These are phyloP conservation scores for Tetranychus piercei DNA, from an alignment of 2,888 invertebrate species.

Conservation along the genomic window DNA sequence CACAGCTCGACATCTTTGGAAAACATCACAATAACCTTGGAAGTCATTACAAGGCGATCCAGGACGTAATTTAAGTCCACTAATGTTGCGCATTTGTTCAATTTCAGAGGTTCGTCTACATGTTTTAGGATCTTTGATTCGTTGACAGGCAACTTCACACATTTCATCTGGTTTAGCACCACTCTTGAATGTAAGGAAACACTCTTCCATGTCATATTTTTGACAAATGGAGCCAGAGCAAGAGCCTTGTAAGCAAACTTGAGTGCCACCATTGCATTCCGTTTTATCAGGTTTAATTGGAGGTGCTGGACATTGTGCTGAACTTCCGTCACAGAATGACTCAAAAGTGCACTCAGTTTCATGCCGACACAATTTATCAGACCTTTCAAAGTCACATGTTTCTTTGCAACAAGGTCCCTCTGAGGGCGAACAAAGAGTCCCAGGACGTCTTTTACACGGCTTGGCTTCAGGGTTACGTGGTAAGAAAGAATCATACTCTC, in stretches of 20 bases:
- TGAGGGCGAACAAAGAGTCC: constrained; percentile 77
- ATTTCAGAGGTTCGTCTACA: constrained; percentile 77
- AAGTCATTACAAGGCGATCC: constrained; percentile 98
- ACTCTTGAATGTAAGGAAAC: constrained; percentile 73
- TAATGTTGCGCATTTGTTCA: constrained; percentile 28
- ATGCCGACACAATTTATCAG: constrained; percentile 33
- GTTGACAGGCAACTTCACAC: constrained; percentile 93
- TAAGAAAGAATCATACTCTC: constrained; percentile 35
- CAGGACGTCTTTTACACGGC: constrained; percentile 56
- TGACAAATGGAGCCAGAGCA: constrained; percentile 89
- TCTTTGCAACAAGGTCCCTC: constrained; percentile 88
- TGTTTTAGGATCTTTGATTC: constrained; percentile 41
- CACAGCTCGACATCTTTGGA: constrained; percentile 90
- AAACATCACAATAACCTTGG: constrained; percentile 92
- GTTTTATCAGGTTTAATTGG: constrained; percentile 60
- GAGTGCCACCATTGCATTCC: constrained; percentile 78
- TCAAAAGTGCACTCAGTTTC: constrained; percentile 62
- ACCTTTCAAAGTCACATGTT: constrained; percentile 54
- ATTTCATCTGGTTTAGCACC: constrained; percentile 44
- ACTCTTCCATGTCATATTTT: constrained; percentile 80
- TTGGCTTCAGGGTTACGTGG: constrained; percentile 29
- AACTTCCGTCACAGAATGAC: constrained; percentile 63
- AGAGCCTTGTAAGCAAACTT: constrained; percentile 50
- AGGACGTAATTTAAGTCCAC: constrained; percentile 46
- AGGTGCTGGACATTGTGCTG: constrained; percentile 71